Conservation (phyloP, 2,113 vertebrate species). For the Myodes glareolus region DNA sequence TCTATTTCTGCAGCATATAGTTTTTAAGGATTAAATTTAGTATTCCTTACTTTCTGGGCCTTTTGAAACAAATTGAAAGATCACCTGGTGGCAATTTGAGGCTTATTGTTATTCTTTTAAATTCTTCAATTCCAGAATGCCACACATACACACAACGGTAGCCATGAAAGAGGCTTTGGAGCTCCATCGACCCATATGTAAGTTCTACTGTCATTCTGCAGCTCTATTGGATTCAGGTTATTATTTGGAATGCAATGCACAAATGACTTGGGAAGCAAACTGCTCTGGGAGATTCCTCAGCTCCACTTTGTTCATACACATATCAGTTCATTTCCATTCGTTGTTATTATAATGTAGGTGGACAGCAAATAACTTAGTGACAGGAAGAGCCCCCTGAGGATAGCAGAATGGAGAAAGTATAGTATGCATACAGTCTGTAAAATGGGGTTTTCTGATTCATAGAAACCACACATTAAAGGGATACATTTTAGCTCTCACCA, state of each 20-base stretch:
- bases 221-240: not conserved
- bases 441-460: constrained; percentile 7
- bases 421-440: not conserved
- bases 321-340: constrained; percentile 43
- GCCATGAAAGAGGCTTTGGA: not conserved
- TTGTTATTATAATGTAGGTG: constrained; percentile 38
- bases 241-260: constrained; percentile 30
- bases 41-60: not conserved
- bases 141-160: not conserved
- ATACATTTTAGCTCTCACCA: constrained; percentile 38
- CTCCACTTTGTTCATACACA: constrained; percentile 21
- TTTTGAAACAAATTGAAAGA: constrained; percentile 33
- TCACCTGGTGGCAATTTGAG: not conserved
- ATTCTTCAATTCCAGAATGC: constrained; percentile 21
- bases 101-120: constrained; percentile 20
- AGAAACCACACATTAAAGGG: not conserved
- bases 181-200: not conserved
- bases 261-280: constrained; percentile 33
- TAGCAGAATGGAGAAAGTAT: constrained; percentile 5
- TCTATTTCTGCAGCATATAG: not conserved
- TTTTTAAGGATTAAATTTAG: constrained; percentile 35
- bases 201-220: constrained; percentile 24
- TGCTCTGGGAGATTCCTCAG: constrained; percentile 22
- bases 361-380: constrained; percentile 41
- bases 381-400: constrained; percentile 10